These are phyloP conservation scores for Ephestia elutella DNA, from an alignment of 1,140 invertebrate genomes.

Conservation along the genomic window DNA sequence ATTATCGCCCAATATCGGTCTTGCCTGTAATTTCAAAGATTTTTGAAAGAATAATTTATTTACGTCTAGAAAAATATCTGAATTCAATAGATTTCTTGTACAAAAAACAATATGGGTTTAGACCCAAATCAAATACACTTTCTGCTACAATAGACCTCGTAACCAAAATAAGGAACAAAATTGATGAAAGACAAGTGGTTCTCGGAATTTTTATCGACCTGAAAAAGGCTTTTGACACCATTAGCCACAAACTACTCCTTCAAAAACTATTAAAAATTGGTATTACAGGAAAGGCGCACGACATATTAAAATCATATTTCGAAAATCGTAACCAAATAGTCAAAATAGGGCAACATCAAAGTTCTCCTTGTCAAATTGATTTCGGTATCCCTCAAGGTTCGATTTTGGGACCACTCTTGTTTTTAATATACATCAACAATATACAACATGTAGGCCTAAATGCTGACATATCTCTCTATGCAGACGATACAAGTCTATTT, in stretches of 20 bases:
- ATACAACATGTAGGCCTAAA: neutral
- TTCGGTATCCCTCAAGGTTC: constrained; percentile 1
- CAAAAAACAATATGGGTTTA: neutral
- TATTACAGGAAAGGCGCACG: neutral
- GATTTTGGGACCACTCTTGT: constrained; percentile 3
- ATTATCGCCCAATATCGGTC: constrained; percentile 1
- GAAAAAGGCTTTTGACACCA: constrained; percentile 14
- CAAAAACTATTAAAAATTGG: neutral
- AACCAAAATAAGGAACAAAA: constrained; percentile 15
- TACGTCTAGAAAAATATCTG: neutral
- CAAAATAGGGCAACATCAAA: neutral
- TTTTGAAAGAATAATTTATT: neutral
- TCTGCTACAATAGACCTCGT: neutral
- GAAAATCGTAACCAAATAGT: constrained; percentile 1
- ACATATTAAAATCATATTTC: constrained; percentile 6
- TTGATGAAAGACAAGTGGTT: constrained; percentile 14
- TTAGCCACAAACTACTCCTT: neutral
- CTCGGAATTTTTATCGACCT: constrained; percentile 15
- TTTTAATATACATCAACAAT: neutral
- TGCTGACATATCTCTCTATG: constrained; percentile 2
- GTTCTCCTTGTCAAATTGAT: neutral
- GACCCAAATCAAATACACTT: neutral
- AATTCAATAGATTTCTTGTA: neutral
- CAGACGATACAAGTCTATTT: constrained; percentile 1
- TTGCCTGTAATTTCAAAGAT: neutral